Percentiles rank a stretch among this genome's conserved stretches.
These are phyloP conservation scores for Peromyscus nudipes DNA, from an alignment of 2,797 vertebrate species.

Conservation along the genomic window DNA sequence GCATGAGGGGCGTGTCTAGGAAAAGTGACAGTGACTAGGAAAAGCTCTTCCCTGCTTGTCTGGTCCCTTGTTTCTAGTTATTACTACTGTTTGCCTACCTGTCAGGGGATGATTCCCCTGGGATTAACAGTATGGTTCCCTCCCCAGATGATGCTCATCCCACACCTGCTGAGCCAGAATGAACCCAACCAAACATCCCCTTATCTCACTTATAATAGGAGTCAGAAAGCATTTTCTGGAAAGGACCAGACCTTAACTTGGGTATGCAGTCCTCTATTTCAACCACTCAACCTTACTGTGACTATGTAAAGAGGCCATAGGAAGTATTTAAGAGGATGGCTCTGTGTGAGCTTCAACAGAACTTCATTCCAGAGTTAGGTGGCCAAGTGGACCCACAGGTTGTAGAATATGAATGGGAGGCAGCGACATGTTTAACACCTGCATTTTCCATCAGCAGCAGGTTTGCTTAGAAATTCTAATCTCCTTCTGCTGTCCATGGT, in stretches of 20 bases:
- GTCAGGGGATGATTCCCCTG: neutral
- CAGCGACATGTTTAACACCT: neutral
- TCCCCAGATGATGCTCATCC: neutral
- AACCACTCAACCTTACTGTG: neutral
- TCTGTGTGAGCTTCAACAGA: neutral
- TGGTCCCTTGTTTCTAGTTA: neutral
- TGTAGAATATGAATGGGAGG: neutral
- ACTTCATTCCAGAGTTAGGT: slow-evolving; percentile 15
- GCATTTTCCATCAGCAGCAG: neutral
- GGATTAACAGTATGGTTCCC: neutral
- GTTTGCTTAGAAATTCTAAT: neutral
- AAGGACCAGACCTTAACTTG: neutral
- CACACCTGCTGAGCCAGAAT: neutral
- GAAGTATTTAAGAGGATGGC: neutral
- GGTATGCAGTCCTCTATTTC: neutral
- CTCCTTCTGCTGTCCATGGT: neutral
- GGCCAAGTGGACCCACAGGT: neutral
- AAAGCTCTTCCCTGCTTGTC: neutral
- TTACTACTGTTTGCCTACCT: neutral
- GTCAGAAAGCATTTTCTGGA: neutral
- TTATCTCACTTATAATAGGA: neutral
- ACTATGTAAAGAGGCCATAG: neutral
- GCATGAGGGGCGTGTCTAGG: no score
- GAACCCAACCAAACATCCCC: neutral
- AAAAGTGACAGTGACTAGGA: no score